These are phyloP conservation scores for Muschampia plurimacula DNA, from an alignment of 2,888 invertebrate species.

Conservation along the genomic window DNA sequence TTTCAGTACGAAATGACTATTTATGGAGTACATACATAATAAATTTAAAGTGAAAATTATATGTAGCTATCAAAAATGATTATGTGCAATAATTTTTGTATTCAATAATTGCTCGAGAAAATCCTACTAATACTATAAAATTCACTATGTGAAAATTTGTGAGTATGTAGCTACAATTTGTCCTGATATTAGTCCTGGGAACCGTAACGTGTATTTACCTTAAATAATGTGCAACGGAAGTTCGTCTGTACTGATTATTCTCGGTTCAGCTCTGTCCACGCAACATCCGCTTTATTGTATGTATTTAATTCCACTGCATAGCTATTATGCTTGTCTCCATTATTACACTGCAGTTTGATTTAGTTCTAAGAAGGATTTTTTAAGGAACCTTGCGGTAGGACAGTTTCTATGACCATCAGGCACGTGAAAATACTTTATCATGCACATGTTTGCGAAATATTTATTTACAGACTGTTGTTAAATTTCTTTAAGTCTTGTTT, in stretches of 20 bases:
- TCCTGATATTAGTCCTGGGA: constrained; percentile 27
- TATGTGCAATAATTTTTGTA: too few relatives aligned
- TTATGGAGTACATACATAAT: too few relatives aligned
- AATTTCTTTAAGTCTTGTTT: constrained; percentile 3
- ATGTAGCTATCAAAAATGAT: too few relatives aligned
- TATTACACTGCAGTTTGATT: constrained; percentile 42
- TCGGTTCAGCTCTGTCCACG: constrained; percentile 56
- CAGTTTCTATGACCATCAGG: constrained; percentile 28
- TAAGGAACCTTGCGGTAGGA: background rate
- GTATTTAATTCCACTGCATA: constrained; percentile 56
- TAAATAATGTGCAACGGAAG: constrained; percentile 56
- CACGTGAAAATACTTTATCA: background rate
- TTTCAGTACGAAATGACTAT: too few relatives aligned
- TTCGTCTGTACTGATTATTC: constrained; percentile 67
- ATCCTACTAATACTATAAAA: too few relatives aligned
- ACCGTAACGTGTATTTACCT: constrained; percentile 37
- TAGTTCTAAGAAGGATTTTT: constrained; percentile 44
- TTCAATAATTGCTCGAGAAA: too few relatives aligned
- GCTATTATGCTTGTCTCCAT: constrained; percentile 45
- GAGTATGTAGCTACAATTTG: constrained; percentile 47
- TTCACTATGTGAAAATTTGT: too few relatives aligned
- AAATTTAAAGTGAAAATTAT: too few relatives aligned
- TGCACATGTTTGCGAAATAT: background rate
- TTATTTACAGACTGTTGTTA: background rate
- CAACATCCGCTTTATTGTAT: constrained; percentile 75